Conservation (phyloP, 2,797 vertebrate genomes). For the Brotula barbata region DNA sequence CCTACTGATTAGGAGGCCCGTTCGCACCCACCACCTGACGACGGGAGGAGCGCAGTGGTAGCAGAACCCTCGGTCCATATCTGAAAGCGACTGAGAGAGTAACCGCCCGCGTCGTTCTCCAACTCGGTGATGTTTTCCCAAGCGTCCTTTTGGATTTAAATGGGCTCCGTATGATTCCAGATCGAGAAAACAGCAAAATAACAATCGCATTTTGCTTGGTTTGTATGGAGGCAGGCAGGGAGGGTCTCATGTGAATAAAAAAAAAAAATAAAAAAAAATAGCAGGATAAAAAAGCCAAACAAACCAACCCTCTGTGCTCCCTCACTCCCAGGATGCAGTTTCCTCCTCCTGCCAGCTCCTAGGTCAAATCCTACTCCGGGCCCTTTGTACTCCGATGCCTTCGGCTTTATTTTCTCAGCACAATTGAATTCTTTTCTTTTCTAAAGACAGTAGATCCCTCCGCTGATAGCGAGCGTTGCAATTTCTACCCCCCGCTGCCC, state of each 20-base stretch:
- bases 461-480: slow-evolving; percentile 61
- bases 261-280: not conserved
- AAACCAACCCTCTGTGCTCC: slow-evolving; percentile 52
- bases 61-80: too few species aligned
- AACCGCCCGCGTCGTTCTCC: too few species aligned
- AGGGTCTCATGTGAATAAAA: slow-evolving; percentile 15
- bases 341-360: slow-evolving; percentile 50
- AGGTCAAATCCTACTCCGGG: slow-evolving; percentile 30
- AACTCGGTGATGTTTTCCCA: too few species aligned
- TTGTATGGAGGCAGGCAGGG: slow-evolving; percentile 39
- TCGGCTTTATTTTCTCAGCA: slow-evolving; percentile 74
- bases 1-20: too few species aligned
- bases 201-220: slow-evolving; percentile 2
- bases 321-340: slow-evolving; percentile 52
- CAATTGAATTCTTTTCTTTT: slow-evolving; percentile 74
- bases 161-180: not conserved
- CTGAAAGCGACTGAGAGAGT: too few species aligned
- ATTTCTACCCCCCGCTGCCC: slow-evolving; percentile 31
- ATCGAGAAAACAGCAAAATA: not conserved
- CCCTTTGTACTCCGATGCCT: slow-evolving; percentile 67
- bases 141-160: too few species aligned
- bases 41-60: too few species aligned
- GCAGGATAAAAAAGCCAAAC: slow-evolving; percentile 53
- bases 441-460: slow-evolving; percentile 68
- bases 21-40: too few species aligned